Evolutionary conservation across 2,113 vertebrate genomes (phyloP).

Genomic region (Mohoua ochrocephala): DNA sequence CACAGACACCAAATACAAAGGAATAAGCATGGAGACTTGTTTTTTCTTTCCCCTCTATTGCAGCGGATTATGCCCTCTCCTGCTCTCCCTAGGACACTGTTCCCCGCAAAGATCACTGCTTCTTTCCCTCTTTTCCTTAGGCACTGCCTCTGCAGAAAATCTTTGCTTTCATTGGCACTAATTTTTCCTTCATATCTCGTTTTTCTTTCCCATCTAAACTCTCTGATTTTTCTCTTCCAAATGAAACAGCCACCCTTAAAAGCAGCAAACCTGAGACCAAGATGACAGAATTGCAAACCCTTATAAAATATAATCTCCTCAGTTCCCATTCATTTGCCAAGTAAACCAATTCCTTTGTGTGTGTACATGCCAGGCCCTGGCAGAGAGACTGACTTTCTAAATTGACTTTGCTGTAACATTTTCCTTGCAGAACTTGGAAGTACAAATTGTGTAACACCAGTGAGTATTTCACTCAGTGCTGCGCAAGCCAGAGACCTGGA

Average conservation of each 20-base stretch:
- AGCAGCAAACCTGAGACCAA: not conserved
- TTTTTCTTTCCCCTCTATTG: fast-evolving
- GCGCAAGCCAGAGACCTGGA: not conserved
- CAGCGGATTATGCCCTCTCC: not conserved
- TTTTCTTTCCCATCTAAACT: not conserved
- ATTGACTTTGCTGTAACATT: conserved; percentile 9
- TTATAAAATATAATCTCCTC: not conserved
- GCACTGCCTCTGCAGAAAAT: not conserved
- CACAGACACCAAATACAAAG: not conserved
- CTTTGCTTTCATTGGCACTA: not conserved
- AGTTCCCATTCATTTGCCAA: conserved; percentile 20
- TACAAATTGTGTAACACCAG: not conserved
- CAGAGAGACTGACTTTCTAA: conserved; percentile 8
- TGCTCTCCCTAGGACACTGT: not conserved
- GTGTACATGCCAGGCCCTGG: not conserved
- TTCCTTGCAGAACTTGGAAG: not conserved
- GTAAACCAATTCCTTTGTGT: conserved; percentile 10
- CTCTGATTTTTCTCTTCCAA: not conserved
- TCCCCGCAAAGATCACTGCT: not conserved
- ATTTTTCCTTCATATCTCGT: not conserved
- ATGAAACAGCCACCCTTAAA: not conserved
- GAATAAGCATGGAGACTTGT: not conserved
- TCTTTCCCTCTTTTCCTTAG: not conserved
- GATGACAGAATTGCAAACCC: not conserved
- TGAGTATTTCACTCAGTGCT: not conserved